A percentile compares a stretch with the other conserved stretches of the same genome.
Evolutionary conservation across 2,113 vertebrate genomes (phyloP).

Genomic region (Budorcas taxicolor): DNA sequence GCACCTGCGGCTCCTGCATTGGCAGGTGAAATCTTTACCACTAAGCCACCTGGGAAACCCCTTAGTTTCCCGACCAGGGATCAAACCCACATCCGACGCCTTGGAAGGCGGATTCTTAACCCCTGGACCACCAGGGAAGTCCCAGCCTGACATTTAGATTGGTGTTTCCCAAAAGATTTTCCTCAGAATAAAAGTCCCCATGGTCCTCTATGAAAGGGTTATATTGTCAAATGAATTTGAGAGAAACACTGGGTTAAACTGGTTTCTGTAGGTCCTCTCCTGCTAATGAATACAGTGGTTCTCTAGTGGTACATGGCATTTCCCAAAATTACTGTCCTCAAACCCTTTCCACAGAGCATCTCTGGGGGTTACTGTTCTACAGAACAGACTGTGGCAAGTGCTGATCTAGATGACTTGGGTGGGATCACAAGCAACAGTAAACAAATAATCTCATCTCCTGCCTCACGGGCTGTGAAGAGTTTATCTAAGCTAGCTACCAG

Average conservation of each 20-base stretch:
- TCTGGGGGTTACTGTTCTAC: neutral
- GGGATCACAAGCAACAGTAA: neutral
- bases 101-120: neutral
- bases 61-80: neutral
- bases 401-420: neutral
- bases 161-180: neutral
- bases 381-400: neutral
- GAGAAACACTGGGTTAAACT: neutral
- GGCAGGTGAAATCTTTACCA: neutral
- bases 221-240: neutral
- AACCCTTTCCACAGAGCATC: neutral
- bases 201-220: neutral
- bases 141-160: neutral
- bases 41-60: neutral
- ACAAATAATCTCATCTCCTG: neutral
- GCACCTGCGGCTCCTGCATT: rapidly evolving
- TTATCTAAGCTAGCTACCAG: neutral
- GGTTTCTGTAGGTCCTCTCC: neutral
- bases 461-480: neutral
- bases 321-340: neutral
- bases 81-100: neutral
- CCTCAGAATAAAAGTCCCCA: neutral
- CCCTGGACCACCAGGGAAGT: neutral
- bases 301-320: neutral
- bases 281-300: neutral